Evolutionary conservation across 2,113 vertebrate genomes (phyloP).

Genomic region (Megalops atlanticus): DNA sequence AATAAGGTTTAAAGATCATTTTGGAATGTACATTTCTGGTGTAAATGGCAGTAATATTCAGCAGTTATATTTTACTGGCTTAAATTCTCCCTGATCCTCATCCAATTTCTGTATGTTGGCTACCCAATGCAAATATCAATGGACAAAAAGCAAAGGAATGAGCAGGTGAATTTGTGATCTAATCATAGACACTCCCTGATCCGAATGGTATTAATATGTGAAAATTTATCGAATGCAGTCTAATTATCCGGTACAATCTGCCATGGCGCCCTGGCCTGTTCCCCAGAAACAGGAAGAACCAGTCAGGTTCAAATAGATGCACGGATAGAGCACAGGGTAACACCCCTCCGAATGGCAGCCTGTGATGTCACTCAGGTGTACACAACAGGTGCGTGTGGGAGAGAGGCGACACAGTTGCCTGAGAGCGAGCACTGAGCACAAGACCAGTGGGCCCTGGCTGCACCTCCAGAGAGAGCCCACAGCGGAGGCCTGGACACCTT

Average conservation of each 20-base stretch:
- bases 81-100: too few relatives aligned
- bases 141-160: background rate
- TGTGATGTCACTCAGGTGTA: conserved; percentile 38
- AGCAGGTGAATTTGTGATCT: too few relatives aligned
- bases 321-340: conserved; percentile 43
- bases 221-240: conserved; percentile 14
- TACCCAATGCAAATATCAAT: too few relatives aligned
- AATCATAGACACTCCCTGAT: background rate
- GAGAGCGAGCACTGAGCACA: background rate
- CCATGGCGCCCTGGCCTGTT: background rate
- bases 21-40: too few relatives aligned
- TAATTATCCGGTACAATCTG: conserved; percentile 18
- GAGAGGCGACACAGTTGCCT: conserved; percentile 1
- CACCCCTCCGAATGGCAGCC: conserved; percentile 37
- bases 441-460: background rate
- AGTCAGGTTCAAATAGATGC: conserved; percentile 47
- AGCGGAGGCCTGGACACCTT: background rate
- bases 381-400: conserved; percentile 28
- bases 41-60: too few relatives aligned
- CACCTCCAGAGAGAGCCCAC: background rate
- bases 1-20: too few relatives aligned
- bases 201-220: background rate
- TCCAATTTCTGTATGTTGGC: too few relatives aligned
- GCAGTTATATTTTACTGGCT: too few relatives aligned
- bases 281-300: conserved; percentile 54